Base-by-base conservation (phyloP, 2,888 invertebrate genomes). In the Baronia brevicornis region DNA sequence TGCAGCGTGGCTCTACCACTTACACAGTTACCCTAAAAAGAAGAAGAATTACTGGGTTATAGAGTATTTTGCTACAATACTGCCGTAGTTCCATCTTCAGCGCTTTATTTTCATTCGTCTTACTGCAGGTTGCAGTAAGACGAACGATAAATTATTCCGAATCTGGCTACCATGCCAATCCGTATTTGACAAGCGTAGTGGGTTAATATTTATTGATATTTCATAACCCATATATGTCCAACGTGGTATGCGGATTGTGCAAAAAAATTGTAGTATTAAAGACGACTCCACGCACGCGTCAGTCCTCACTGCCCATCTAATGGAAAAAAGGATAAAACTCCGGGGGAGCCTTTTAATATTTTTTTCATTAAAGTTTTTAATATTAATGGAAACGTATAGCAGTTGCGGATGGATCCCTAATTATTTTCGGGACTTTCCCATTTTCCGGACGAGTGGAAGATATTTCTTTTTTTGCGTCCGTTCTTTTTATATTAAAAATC, bases 331-430 rank as follows among this genome's bases (percentile, higher is more conserved):
- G 82, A 82, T 78, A 65, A 71, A 72, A 69, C 69, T 62, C 54
- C 48, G 58, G 7, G 52, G 68, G 67, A 62, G 60, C 69, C 78
- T 74, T 80, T 82, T 82, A 75, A 82, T 77, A 73, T 72, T 82
- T 84, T 82, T 84, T 82, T 84, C 82, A 82, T 82, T 82, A 73
- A 84, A 84, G 84, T 84, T 84, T 84, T 84, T 75, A 84, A 82
- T 82, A 82, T 82, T 82, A 77, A 80, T 77, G 71, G 54, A 59
- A 60, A 65, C 51, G 67, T 73, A 71, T 78, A 64, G 58, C 62
- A 61, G 65, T 60, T 60, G 44, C 43, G 51, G 57, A 43, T 49
- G 48, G 41, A 44, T 49, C 60, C 66, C 65, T 78, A 74, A 84
- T 80, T 79, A 80, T 79, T 78, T 80, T 66, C 56, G 56, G 64